These are phyloP conservation scores for Notodonta dromedarius DNA, from an alignment of 2,888 invertebrate species.

Conservation along the genomic window DNA sequence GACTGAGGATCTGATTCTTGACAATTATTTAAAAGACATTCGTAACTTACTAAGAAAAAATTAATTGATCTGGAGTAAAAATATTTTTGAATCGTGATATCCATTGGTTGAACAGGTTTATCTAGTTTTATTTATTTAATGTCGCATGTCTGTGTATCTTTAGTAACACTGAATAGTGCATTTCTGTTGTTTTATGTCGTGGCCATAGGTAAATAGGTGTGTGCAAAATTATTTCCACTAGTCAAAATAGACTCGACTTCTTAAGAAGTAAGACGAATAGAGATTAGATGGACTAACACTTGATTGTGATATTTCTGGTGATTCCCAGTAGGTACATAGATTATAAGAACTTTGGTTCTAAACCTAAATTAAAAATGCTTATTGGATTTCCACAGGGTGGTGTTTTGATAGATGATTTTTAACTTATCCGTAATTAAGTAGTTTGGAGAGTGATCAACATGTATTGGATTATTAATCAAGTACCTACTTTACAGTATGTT, in stretches of 20 bases:
- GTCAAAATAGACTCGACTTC: conserved; percentile 45
- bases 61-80: no score
- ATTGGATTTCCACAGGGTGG: conserved; percentile 40
- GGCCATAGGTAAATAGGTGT: neutral
- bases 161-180: neutral
- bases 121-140: no score
- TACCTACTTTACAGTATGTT: no score
- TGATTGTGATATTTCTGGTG: conserved; percentile 60
- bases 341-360: conserved; percentile 54
- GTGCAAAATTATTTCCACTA: conserved; percentile 38
- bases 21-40: no score
- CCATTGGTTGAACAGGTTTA: no score
- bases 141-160: no score
- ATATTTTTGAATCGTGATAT: no score
- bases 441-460: neutral
- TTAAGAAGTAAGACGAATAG: conserved; percentile 39
- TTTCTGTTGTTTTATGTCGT: neutral
- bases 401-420: conserved; percentile 26
- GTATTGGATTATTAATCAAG: neutral
- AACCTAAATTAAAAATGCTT: conserved; percentile 47
- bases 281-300: conserved; percentile 35
- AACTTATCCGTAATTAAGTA: neutral
- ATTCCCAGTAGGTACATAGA: conserved; percentile 43
- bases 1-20: no score
- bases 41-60: no score